Evolutionary conservation across 2,113 vertebrate genomes (phyloP), one percentile per base, ranked within the genome.

Genomic region (Callaeas wilsoni): DNA sequence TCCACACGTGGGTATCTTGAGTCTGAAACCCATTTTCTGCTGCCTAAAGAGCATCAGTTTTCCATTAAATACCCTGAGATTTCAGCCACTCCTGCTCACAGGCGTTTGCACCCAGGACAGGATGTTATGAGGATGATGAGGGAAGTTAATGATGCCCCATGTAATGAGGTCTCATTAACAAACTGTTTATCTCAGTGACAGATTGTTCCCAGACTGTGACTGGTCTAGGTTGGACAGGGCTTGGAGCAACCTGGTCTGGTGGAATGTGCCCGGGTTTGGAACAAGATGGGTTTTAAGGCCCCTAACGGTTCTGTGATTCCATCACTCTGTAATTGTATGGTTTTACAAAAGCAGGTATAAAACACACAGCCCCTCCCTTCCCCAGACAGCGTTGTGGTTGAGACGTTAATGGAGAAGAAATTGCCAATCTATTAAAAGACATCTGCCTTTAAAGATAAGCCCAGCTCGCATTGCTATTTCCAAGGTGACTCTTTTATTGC

Each of bases 81-180:
- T 87, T 85, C 19, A 13, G 46, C 67, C 33, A 1, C 42, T 73
- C 47, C 59, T 83, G 53, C 92, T 90, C 27, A 9, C 5, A 4
- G 0, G 44, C 18, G 41, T 65, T 39, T 53, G 52, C 35, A 2
- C 63, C 80, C 63, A 87, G 35, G 82, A 4, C 1, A 0, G 77
- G 65, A 52, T 12, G 63, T 67, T 73, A 69, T 20, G 81, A 68
- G 65, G 90, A 17, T 74, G 64, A 59, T 22, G 59, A 13, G 20
- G 82, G 88, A 87, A 75, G 68, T 80, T 90, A 91, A 85, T 39
- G 41, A 57, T 37, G 37, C 49, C 65, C 77, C 73, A 79, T 37
- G 65, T 62, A 95, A 96, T 65, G 68, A 90, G 17, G 18, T 84
- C 95, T 95, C 70, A 87, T 89, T 89, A 52, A 85, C 21, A 30